Percentiles rank a stretch among this genome's conserved stretches.
These are phyloP conservation scores for Petrophora chlorosata DNA, from an alignment of 2,888 invertebrate species.

Conservation along the genomic window DNA sequence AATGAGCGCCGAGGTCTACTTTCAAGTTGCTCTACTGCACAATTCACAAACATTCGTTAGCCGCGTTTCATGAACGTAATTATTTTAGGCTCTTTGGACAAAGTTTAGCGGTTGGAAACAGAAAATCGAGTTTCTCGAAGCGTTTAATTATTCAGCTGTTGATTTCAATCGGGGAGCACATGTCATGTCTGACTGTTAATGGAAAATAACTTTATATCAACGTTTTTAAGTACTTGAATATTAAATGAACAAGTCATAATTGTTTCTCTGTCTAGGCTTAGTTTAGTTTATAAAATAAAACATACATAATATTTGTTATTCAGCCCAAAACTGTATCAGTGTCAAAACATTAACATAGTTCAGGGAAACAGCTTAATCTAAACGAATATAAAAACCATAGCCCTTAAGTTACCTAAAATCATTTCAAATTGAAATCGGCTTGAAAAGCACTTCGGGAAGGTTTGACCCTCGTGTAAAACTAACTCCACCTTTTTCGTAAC, in stretches of 20 bases:
- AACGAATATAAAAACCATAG: too few relatives aligned
- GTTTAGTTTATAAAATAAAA: too few relatives aligned
- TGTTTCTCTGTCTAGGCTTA: too few relatives aligned
- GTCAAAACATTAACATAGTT: too few relatives aligned
- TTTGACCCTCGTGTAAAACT: neutral
- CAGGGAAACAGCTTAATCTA: too few relatives aligned
- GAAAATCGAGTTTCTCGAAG: conserved; percentile 13
- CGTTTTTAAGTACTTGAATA: too few relatives aligned
- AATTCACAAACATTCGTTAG: conserved; percentile 13
- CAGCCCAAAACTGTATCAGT: too few relatives aligned
- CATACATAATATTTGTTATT: too few relatives aligned
- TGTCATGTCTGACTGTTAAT: too few relatives aligned
- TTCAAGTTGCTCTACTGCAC: conserved; percentile 4
- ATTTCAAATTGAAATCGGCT: neutral
- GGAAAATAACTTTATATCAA: too few relatives aligned
- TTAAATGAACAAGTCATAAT: too few relatives aligned
- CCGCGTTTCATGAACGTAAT: conserved; percentile 16
- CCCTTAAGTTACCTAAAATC: too few relatives aligned
- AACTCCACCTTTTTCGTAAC: neutral
- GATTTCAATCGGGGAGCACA: conserved; percentile 9
- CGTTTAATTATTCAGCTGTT: conserved; percentile 17
- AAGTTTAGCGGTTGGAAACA: conserved; percentile 4
- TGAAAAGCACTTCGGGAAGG: neutral
- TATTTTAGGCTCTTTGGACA: conserved; percentile 14
- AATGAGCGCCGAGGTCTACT: conserved; percentile 14